Base-by-base conservation (phyloP, 53 echinoderm and acorn worm genomes). In the Stichopus horrens region DNA sequence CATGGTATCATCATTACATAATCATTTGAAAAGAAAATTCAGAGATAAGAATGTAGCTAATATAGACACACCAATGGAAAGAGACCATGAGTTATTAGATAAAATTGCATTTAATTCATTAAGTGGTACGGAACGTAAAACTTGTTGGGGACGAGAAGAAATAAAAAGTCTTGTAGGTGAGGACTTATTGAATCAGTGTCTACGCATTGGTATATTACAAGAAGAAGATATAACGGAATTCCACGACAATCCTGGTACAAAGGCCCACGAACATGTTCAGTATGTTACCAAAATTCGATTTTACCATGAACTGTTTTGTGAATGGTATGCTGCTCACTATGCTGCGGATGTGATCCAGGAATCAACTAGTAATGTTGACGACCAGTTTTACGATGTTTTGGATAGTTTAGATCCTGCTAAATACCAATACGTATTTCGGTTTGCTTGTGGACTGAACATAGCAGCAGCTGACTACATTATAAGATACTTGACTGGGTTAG, bases 301-400 rank as follows among this genome's bases (percentile, higher is more conserved):
- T 54, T 53, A 51, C 52, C 77, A 76, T 11, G 16, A 76, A 8
- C 77, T 76, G 52, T 76, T 76, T 16, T 54, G 77, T 16, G 77
- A 76, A 52, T 76, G 77, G 77, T 76, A 76, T 52, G 77, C 77
- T 13, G 77, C 77, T 9, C 77, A 76, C 21, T 23, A 76, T 52
- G 0, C 19, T 16, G 75, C 75, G 5, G 75, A 75, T 51, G 8
- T 19, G 16, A 19, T 75, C 16, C 9, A 75, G 75, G 20, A 21
- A 20, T 23, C 20, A 63, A 10, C 4, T 5, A 63, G 63, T 63
- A 63, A 5, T 16, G 16, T 10, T 21, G 75, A 51, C 1, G 75
- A 75, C 9, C 16, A 19, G 19, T 9, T 75, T 21, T 9, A 19
- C 9, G 75, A 75, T 9, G 8, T 75, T 18, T 51, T 75, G 21